Conservation (phyloP, 2,888 invertebrate species). For the Cerceris rybyensis region DNA sequence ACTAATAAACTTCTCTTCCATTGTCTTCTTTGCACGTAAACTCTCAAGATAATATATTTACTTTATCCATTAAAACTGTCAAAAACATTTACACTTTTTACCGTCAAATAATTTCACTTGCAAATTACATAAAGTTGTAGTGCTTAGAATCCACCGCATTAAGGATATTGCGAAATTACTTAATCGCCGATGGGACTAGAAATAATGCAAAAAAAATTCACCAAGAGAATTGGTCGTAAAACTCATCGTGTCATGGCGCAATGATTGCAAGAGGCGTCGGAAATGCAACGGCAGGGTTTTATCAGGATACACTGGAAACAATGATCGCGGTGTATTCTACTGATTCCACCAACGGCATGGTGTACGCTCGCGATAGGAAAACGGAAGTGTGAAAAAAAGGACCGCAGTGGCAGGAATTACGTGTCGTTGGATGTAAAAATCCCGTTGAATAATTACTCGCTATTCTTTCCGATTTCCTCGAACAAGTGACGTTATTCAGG, state of each 20-base stretch:
- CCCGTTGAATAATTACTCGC: slow-evolving; percentile 8
- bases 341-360: no score
- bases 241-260: slow-evolving; percentile 55
- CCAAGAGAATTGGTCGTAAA: slow-evolving; percentile 58
- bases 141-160: no score
- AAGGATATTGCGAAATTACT: no score
- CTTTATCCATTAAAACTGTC: no score
- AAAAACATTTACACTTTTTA: no score
- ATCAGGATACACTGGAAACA: slow-evolving; percentile 54
- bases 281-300: slow-evolving; percentile 48
- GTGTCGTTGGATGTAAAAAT: slow-evolving; percentile 31
- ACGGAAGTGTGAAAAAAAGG: slow-evolving; percentile 23
- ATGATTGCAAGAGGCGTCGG: slow-evolving; percentile 52
- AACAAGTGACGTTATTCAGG: neutral
- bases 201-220: slow-evolving; percentile 33
- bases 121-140: no score
- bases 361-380: slow-evolving; percentile 18
- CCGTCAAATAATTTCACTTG: no score
- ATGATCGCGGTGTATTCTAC: slow-evolving; percentile 31
- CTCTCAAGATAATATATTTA: no score
- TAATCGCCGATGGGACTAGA: slow-evolving; percentile 17
- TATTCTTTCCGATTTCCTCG: neutral
- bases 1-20: no score
- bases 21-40: no score
- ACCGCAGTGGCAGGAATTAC: slow-evolving; percentile 33